phyloP scores from a whole-genome alignment of 2,888 invertebrate species.

The Drosophila mayaguana region DNA sequence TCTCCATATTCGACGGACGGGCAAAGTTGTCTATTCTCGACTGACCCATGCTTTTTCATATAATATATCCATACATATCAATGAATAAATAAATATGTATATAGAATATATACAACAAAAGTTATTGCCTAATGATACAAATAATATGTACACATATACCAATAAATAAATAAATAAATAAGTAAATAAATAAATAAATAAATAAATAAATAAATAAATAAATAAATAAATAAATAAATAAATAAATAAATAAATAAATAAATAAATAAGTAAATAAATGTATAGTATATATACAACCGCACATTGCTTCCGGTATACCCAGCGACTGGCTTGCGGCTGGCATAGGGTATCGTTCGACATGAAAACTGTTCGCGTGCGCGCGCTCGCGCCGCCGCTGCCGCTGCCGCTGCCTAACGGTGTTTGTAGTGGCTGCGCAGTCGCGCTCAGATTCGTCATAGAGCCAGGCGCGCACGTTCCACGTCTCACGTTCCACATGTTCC shows the following conservation, averaged over 20 bases:
- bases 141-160: too few species aligned
- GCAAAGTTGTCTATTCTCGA: too few species aligned
- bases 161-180: neutral
- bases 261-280: too few species aligned
- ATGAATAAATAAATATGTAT: neutral
- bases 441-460: constrained; percentile 60
- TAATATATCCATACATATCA: too few species aligned
- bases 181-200: neutral
- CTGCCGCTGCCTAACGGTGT: constrained; percentile 68
- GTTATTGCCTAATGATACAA: too few species aligned
- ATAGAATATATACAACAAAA: neutral
- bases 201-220: neutral
- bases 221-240: neutral
- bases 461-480: constrained; percentile 28
- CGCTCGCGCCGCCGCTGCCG: constrained; percentile 29
- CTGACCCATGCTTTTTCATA: too few species aligned
- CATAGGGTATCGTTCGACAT: constrained; percentile 50
- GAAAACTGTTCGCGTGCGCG: constrained; percentile 72
- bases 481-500: constrained; percentile 43
- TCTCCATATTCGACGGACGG: too few species aligned
- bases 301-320: neutral
- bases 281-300: too few species aligned
- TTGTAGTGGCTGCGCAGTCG: constrained; percentile 66
- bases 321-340: neutral
- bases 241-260: too few species aligned